These are phyloP conservation scores for Oscheius sp. DNA, from an alignment of 2,888 invertebrate genomes.

Conservation along the genomic window DNA sequence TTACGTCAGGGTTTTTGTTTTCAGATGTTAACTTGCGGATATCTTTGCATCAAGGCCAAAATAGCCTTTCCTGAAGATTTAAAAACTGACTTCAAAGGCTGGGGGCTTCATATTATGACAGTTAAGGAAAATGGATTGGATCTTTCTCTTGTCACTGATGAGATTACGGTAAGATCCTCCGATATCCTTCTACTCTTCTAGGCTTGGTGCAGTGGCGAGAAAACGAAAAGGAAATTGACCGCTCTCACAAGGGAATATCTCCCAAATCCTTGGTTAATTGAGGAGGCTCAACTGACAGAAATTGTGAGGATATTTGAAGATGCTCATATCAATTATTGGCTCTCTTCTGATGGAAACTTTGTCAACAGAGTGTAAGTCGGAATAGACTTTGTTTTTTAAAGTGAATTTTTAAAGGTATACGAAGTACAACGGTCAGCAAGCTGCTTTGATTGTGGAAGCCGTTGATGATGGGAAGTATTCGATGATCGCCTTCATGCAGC, in stretches of 20 bases:
- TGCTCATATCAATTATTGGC: constrained; percentile 1
- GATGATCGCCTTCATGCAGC: constrained; percentile 8
- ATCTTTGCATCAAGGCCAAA: background rate
- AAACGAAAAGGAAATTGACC: constrained; percentile 2
- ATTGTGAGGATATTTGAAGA: constrained; percentile 2
- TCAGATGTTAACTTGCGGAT: constrained; percentile 5
- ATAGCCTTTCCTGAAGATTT: background rate
- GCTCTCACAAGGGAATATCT: background rate
- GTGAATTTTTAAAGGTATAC: background rate
- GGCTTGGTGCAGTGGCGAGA: constrained; percentile 1
- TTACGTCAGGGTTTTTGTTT: background rate
- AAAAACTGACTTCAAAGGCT: constrained; percentile 1
- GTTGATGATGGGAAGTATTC: background rate
- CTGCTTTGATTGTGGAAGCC: background rate
- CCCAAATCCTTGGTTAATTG: background rate
- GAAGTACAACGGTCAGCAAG: background rate
- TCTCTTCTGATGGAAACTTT: constrained; percentile 3
- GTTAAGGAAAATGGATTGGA: background rate
- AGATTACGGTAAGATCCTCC: background rate
- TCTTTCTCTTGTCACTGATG: constrained; percentile 4
- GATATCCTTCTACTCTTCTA: background rate
- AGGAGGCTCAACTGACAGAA: background rate
- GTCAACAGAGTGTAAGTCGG: constrained; percentile 5
- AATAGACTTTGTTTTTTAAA: background rate
- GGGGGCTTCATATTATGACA: constrained; percentile 7